These are phyloP conservation scores for Tauraco hartlaubi DNA, from an alignment of 2,797 vertebrate species.

Conservation along the genomic window DNA sequence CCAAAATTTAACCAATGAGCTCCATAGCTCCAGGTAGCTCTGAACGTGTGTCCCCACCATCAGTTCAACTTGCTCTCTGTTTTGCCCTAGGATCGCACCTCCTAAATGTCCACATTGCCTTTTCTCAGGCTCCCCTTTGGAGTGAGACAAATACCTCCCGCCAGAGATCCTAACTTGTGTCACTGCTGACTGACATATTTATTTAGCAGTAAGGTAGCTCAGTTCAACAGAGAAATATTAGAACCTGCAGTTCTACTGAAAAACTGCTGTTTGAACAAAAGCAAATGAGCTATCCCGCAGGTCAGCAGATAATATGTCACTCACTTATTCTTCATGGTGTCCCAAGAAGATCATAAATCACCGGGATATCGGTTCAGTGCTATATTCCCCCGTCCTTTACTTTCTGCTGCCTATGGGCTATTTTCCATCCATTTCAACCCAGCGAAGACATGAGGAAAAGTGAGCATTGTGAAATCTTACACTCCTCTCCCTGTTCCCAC, in stretches of 20 bases:
- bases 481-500: neutral
- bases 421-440: constrained; percentile 7
- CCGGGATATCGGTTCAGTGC: neutral
- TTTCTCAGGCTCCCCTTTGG: neutral
- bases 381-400: neutral
- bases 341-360: constrained; percentile 36
- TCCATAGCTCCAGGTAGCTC: neutral
- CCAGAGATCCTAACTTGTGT: neutral
- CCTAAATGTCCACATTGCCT: neutral
- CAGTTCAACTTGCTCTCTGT: neutral
- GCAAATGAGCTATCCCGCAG: constrained; percentile 14
- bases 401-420: constrained; percentile 14
- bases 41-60: neutral
- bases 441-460: neutral
- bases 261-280: constrained; percentile 48
- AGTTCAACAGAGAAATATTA: constrained; percentile 19
- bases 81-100: neutral
- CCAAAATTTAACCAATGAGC: neutral
- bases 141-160: neutral
- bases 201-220: constrained; percentile 1
- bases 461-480: constrained; percentile 7
- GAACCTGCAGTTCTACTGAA: neutral
- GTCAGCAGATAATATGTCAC: constrained; percentile 45
- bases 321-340: constrained; percentile 26
- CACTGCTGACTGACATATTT: constrained; percentile 12